These are phyloP conservation scores for Nycticryphes semicollaris DNA, from an alignment of 2,113 vertebrate species.

Conservation along the genomic window DNA sequence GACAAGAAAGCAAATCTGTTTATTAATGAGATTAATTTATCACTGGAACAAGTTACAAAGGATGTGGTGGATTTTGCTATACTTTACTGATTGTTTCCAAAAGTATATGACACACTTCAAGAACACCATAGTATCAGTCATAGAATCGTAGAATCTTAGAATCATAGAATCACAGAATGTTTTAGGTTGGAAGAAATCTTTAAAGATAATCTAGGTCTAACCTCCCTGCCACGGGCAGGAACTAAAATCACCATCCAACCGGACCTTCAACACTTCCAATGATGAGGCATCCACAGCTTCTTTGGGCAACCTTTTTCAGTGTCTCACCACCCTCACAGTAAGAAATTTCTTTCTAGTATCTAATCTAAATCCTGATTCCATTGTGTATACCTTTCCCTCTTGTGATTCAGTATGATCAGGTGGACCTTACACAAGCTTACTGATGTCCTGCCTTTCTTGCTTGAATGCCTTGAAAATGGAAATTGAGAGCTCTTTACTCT, in stretches of 20 bases:
- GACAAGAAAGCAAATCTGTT: not conserved
- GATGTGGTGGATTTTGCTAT: not conserved
- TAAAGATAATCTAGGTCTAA: not conserved
- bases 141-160: not conserved
- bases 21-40: not conserved
- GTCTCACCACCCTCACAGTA: not conserved
- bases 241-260: not conserved
- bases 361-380: not conserved
- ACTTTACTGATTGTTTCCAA: not conserved
- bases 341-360: not conserved
- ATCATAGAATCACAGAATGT: not conserved
- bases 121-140: not conserved
- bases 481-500: not conserved
- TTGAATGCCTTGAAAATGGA: not conserved
- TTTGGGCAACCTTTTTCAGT: not conserved
- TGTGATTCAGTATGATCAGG: not conserved
- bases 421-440: not conserved
- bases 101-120: not conserved
- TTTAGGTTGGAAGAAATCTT: not conserved
- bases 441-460: not conserved
- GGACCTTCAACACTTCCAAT: not conserved
- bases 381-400: not conserved
- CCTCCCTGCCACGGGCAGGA: too few relatives aligned
- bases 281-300: not conserved
- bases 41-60: not conserved